Percentiles rank a stretch among this genome's conserved stretches.
These are phyloP conservation scores for Enoplolaimus lenunculus DNA, from an alignment of 2,888 invertebrate genomes.

Conservation along the genomic window DNA sequence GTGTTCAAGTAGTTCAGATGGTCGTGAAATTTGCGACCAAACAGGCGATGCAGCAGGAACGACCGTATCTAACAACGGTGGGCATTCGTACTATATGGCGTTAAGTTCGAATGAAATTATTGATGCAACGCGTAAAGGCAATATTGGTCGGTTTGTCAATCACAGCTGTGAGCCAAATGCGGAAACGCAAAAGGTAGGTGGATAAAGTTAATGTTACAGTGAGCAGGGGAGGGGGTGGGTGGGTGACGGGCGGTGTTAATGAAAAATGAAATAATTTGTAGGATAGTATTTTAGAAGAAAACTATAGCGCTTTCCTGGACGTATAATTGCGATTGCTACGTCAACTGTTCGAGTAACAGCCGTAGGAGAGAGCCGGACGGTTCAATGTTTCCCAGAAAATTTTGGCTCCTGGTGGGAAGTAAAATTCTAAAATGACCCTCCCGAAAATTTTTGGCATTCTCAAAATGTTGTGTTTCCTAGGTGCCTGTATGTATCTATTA, in stretches of 20 bases:
- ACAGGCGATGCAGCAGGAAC: slow-evolving; percentile 56
- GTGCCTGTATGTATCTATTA: no score
- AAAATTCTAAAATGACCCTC: no score
- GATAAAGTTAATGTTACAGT: neutral
- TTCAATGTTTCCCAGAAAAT: no score
- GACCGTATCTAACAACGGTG: neutral
- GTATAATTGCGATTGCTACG: no score
- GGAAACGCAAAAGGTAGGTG: slow-evolving; percentile 72
- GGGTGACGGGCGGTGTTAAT: neutral
- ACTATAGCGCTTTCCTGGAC: no score
- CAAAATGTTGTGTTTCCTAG: no score
- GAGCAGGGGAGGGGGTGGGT: neutral
- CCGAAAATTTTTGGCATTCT: no score
- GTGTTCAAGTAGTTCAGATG: neutral
- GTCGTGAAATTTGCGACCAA: neutral
- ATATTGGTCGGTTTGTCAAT: slow-evolving; percentile 90
- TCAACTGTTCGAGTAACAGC: no score
- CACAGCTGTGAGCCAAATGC: slow-evolving; percentile 98
- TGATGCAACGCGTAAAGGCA: slow-evolving; percentile 88
- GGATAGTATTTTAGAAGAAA: no score
- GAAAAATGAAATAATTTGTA: neutral
- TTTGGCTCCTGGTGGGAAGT: no score
- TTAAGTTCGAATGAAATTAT: slow-evolving; percentile 80
- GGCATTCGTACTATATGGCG: slow-evolving; percentile 98
- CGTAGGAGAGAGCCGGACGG: no score